Base-by-base conservation (phyloP, 2,888 invertebrate species). In the Protophormia terraenovae region DNA sequence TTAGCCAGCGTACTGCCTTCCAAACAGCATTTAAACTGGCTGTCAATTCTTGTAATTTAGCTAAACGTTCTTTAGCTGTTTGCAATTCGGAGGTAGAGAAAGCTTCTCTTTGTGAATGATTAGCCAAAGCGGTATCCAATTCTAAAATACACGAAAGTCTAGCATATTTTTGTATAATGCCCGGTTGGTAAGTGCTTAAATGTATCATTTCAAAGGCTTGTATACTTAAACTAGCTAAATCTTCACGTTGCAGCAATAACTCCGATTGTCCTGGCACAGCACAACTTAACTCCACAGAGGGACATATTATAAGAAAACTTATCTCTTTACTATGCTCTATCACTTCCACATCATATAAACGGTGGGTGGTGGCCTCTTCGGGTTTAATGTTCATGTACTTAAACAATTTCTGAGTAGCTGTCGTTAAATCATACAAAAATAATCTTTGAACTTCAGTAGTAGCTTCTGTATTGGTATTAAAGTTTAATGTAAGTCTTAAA, bases 151-250 rank as follows among this genome's bases (percentile, higher is more conserved):
- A 98, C 88, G 98, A 98, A 16, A 99, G 94, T 83, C 97, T 95
- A 2, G 98, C 97, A 93, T 99, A 99, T 90, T 97, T 95, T 89
- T 96, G 96, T 75, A 99, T 95, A 86, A 99, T 96, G 88, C 96
- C 96, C 67, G 95, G 95, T 91, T 98, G 98, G 93, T 99, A 99
- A 2, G 99, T 98, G 90, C 96, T 96, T 86, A 99, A 94, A 91
- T 99, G 98, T 84, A 98, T 97, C 98, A 97, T 96, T 94, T 98
- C 96, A 90, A 97, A 97, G 0, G 97, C 97, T 93, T 98, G 98
- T 53, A 99, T 96, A 0, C 99, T 98, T 77, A 99, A 93, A 84
- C 97, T 96, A 58, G 97, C 95, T 73, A 98, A 94, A 90, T 98
- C 98, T 5, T 96, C 96, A 78, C 97, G 95, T 89, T 97, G 96